Base-by-base conservation (phyloP, 2,113 vertebrate genomes). In the Bos indicus region DNA sequence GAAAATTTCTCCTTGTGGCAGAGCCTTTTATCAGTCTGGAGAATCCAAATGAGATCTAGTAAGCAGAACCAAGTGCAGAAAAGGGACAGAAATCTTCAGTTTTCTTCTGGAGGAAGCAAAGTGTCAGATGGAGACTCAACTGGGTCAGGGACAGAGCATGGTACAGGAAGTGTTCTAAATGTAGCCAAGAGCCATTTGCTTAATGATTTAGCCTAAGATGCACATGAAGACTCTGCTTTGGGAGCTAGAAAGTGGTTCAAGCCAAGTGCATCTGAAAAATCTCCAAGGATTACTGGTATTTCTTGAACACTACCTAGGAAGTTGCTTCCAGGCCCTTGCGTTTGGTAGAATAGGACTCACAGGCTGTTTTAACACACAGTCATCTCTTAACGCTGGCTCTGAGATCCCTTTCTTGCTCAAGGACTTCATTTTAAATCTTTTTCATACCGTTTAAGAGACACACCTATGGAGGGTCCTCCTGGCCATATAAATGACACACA, bases 351-450 rank as follows among this genome's bases (percentile, higher is more conserved):
- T 26, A 94, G 40, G 33, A 96, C 17, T 67, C 12, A 12, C 12
- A 91, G 21, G 16, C 21, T 77, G 48, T 88, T 91, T 96, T 83
- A 85, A 28, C 78, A 96, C 5, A 84, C 8, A 84, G 54, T 43
- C 48, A 88, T n/a, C 52, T 82, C 40, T 80, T 85, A 88, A 96
- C 6, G 52, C 6, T 86, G 51, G 81, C 51, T 60, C 88, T 83
- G 8, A 56, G 46, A 81, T 81, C 74, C 48, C 74, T 43, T 84
- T 95, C 77, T 40, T 48, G 77, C 60, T 96, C 93, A 91, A 94
- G 8, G 52, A 94, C 51, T 94, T 92, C 80, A 91, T 77, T 92
- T 96, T 67, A 82, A 97, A 96, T 16, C 25, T 93, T 80, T 91
- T 80, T 46, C 21, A 67, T 57, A 19, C 25, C 33, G 21, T 59